A percentile compares a stretch with the other conserved stretches of the same genome.
Evolutionary conservation across 2,888 invertebrate genomes (phyloP).

Genomic region (Plebejus anna): DNA sequence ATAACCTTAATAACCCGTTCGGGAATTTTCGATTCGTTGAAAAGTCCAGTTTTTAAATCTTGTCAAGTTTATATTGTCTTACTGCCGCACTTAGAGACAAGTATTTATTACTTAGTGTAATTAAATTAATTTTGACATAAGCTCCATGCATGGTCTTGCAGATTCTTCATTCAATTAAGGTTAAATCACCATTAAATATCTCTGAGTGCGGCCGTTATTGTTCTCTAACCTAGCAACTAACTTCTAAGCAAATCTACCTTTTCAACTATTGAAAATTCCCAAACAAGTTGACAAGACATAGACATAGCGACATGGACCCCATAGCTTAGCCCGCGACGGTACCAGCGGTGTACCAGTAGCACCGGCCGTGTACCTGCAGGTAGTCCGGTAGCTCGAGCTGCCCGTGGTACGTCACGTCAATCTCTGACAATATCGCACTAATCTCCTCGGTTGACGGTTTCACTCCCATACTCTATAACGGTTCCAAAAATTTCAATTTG

Average conservation of each 20-base stretch:
- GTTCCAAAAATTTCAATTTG: slow-evolving; percentile 27
- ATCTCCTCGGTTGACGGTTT: slow-evolving; percentile 84
- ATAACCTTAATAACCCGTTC: neutral
- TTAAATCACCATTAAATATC: too few relatives aligned
- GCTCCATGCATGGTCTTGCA: too few relatives aligned
- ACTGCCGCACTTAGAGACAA: too few relatives aligned
- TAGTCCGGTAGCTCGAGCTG: slow-evolving; percentile 93
- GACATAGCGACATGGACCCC: slow-evolving; percentile 32
- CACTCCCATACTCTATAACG: slow-evolving; percentile 82
- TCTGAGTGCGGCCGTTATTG: too few relatives aligned
- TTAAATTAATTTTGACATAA: too few relatives aligned
- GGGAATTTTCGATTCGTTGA: slow-evolving; percentile 3
- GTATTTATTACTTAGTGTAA: too few relatives aligned
- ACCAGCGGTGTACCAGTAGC: neutral
- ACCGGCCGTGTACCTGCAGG: slow-evolving; percentile 85
- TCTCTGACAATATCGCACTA: slow-evolving; percentile 89
- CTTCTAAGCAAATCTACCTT: neutral
- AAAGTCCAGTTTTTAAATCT: neutral
- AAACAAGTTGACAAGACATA: slow-evolving; percentile 16
- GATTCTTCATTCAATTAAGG: too few relatives aligned
- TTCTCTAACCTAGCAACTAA: too few relatives aligned
- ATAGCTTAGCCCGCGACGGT: neutral
- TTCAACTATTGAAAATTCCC: neutral
- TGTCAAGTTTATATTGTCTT: too few relatives aligned
- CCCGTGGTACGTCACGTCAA: slow-evolving; percentile 91